Conservation (phyloP, 1,140 invertebrate species). For the Pachyrhynchus sulphureomaculatus region DNA sequence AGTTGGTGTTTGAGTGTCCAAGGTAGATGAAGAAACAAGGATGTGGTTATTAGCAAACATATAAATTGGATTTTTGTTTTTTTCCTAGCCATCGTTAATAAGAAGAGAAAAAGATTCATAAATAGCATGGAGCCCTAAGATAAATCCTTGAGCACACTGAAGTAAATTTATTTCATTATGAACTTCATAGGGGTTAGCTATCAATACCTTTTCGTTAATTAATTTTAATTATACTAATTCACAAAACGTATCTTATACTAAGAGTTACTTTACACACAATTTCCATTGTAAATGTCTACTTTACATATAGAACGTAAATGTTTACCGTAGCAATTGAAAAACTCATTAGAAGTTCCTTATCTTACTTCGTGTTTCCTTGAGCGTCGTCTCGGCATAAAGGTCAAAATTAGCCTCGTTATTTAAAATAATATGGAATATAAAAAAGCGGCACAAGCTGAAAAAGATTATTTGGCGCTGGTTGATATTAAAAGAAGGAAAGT, state of each 20-base stretch:
- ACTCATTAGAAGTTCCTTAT: constrained; percentile 16
- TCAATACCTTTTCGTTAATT: too few species aligned
- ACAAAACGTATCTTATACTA: background rate
- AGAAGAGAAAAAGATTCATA: too few species aligned
- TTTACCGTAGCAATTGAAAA: constrained; percentile 13
- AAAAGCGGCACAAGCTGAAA: constrained; percentile 1
- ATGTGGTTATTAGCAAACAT: too few species aligned
- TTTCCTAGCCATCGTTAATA: too few species aligned
- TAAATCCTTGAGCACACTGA: too few species aligned
- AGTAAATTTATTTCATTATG: too few species aligned
- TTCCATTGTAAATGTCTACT: constrained; percentile 8
- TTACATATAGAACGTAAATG: constrained; percentile 17
- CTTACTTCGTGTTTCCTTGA: background rate
- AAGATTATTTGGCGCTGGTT: background rate
- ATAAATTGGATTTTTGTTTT: too few species aligned
- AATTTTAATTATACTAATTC: too few species aligned
- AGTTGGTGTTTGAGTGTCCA: too few species aligned
- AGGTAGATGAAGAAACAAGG: too few species aligned
- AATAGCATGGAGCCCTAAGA: too few species aligned
- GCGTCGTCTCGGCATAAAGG: constrained; percentile 7
- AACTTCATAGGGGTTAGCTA: too few species aligned
- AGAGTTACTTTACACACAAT: constrained; percentile 13
- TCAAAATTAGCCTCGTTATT: constrained; percentile 8
- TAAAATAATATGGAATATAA: constrained; percentile 6
- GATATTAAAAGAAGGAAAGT: background rate